Percentiles rank a stretch among this genome's conserved stretches.
phyloP scores from a whole-genome alignment of 2,888 invertebrate genomes.

The Euphydryas editha region DNA sequence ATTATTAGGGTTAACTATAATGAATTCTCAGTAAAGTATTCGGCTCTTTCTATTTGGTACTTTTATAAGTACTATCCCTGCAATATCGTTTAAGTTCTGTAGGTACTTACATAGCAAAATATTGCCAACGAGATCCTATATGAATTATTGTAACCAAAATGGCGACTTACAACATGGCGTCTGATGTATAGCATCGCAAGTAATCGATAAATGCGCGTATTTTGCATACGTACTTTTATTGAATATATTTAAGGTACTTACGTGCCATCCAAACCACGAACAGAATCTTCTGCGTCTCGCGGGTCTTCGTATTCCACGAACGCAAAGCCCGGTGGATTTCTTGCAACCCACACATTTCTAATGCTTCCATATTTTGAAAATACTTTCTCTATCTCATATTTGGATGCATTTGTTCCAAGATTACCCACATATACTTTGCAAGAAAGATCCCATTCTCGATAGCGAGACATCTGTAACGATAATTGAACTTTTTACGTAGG shows the following conservation, averaged over 20 bases:
- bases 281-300: slow-evolving; percentile 96
- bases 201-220: slow-evolving; percentile 10
- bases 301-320: slow-evolving; percentile 97
- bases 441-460: slow-evolving; percentile 91
- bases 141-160: slow-evolving; percentile 37
- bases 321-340: slow-evolving; percentile 97
- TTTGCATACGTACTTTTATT: background rate
- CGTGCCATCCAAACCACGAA: slow-evolving; percentile 91
- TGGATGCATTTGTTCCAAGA: slow-evolving; percentile 94
- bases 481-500: slow-evolving; percentile 19
- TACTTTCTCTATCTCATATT: slow-evolving; percentile 94
- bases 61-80: too few species aligned
- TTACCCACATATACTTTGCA: slow-evolving; percentile 98
- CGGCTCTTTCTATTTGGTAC: too few species aligned
- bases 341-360: slow-evolving; percentile 98
- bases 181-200: background rate
- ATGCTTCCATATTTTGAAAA: slow-evolving; percentile 95
- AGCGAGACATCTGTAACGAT: slow-evolving; percentile 86
- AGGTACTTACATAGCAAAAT: too few species aligned
- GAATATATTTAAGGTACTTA: slow-evolving; percentile 55
- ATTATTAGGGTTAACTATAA: too few species aligned
- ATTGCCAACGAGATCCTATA: slow-evolving; percentile 9
- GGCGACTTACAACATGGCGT: slow-evolving; percentile 40
- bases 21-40: too few species aligned
- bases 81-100: too few species aligned